phyloP scores from a whole-genome alignment of 2,888 invertebrate genomes.

The Eurytoma californica region DNA sequence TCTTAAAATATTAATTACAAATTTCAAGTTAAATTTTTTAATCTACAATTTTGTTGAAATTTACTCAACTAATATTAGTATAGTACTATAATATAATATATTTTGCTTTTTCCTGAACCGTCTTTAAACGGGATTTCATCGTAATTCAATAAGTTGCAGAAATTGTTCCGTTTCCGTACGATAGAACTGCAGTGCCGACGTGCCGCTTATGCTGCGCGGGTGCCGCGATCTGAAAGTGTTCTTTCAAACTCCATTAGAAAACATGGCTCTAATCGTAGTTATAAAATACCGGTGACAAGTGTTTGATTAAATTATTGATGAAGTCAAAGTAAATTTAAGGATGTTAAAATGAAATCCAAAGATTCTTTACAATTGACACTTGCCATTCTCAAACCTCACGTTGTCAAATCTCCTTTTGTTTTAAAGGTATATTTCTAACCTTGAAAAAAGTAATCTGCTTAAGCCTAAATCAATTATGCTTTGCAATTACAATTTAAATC shows the following conservation, averaged over 20 bases:
- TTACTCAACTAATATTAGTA: neutral
- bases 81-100: neutral
- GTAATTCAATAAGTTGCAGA: too few species aligned
- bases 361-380: constrained; percentile 81
- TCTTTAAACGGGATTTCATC: too few species aligned
- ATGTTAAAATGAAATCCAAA: constrained; percentile 60
- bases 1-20: neutral
- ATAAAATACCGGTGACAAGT: constrained; percentile 1
- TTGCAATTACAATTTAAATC: neutral
- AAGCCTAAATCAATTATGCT: constrained; percentile 39
- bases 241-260: constrained; percentile 9
- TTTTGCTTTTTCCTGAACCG: neutral
- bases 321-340: neutral
- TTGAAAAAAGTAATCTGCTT: constrained; percentile 34
- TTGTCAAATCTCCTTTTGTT: constrained; percentile 85
- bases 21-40: neutral
- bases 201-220: neutral
- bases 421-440: constrained; percentile 75
- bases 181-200: too few species aligned
- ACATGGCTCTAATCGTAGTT: neutral
- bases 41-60: neutral
- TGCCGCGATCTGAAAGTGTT: neutral
- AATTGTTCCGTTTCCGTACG: too few species aligned
- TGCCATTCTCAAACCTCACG: constrained; percentile 91
- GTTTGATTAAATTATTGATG: neutral